Evolutionary conservation across 2,113 vertebrate genomes (phyloP).

Genomic region (Alosa alosa): DNA sequence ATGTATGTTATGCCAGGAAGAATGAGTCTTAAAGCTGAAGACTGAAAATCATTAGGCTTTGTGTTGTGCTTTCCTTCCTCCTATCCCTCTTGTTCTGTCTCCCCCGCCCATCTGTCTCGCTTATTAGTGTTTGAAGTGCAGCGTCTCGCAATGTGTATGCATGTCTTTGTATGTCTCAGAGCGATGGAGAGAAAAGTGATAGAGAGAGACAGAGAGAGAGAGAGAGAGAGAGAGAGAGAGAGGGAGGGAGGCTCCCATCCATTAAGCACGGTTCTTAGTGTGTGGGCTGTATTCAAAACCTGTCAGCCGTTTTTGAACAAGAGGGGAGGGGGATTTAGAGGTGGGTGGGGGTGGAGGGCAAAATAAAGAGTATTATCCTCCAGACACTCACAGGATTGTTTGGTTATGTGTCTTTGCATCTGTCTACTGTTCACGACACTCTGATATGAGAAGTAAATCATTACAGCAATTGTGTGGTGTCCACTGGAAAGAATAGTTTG

Average conservation of each 20-base stretch:
- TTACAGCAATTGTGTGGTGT: not conserved
- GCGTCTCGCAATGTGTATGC: not conserved
- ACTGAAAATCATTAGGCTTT: not conserved
- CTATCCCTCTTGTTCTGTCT: not conserved
- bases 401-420: not conserved
- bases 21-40: not conserved
- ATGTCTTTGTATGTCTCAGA: not conserved
- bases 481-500: not conserved
- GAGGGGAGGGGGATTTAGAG: not conserved
- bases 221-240: not conserved
- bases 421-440: not conserved
- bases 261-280: slow-evolving; percentile 23
- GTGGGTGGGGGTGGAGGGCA: not conserved
- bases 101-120: not conserved
- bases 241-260: not conserved
- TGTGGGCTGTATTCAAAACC: slow-evolving; percentile 35
- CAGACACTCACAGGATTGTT: not conserved
- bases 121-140: not conserved
- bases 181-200: not conserved
- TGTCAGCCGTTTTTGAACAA: slow-evolving; percentile 24
- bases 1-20: not conserved
- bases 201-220: not conserved
- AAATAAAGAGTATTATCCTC: not conserved
- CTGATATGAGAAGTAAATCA: not conserved
- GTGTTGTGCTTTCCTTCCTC: not conserved